Conservation (phyloP, 2,113 vertebrate species). For the Cyphomyrus plagiostoma region DNA sequence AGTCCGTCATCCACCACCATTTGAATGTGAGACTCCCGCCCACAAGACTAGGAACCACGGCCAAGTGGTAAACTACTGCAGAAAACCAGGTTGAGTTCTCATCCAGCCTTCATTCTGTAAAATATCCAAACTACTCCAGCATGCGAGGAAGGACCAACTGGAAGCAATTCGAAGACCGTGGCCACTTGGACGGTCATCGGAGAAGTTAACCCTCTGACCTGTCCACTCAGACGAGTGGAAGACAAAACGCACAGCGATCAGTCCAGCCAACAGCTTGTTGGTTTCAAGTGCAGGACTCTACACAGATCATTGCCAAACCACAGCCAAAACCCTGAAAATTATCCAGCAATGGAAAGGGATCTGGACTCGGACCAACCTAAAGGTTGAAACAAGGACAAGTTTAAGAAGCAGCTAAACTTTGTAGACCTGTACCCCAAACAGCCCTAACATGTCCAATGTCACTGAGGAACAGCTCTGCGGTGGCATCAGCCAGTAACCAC, state of each 20-base stretch:
- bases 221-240: neutral
- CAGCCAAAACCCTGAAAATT: constrained; percentile 36
- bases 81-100: constrained; percentile 7
- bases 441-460: constrained; percentile 58
- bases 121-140: neutral
- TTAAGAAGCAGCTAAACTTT: constrained; percentile 68
- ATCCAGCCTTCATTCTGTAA: neutral
- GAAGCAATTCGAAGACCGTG: constrained; percentile 1
- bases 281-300: constrained; percentile 19
- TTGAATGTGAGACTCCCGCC: neutral
- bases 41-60: constrained; percentile 11
- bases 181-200: neutral
- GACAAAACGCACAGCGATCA: neutral
- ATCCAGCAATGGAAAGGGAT: constrained; percentile 42
- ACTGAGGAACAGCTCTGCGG: constrained; percentile 57
- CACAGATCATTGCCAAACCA: constrained; percentile 26
- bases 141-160: neutral
- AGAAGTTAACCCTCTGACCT: neutral
- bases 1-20: neutral
- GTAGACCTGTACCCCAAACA: constrained; percentile 74
- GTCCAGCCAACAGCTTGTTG: constrained; percentile 14
- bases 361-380: constrained; percentile 48
- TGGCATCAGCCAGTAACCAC: constrained; percentile 47
- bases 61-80: constrained; percentile 4
- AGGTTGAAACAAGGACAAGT: constrained; percentile 56